Evolutionary conservation across 2,113 vertebrate genomes (phyloP).

Genomic region (Gymnorhina tibicen): DNA sequence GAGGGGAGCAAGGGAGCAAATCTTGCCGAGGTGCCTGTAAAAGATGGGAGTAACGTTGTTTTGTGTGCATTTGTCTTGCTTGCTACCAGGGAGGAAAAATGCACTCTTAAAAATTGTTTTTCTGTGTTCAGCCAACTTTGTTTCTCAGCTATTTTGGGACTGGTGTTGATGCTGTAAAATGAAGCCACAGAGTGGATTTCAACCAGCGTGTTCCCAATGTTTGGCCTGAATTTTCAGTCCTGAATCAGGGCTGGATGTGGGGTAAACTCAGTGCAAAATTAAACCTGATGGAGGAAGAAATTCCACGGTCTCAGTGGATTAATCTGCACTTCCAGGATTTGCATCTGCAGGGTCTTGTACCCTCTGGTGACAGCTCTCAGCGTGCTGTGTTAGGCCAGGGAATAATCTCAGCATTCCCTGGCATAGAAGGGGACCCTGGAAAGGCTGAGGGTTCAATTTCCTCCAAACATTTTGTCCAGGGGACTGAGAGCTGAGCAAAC

Average conservation of each 20-base stretch:
- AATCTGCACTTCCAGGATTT: not conserved
- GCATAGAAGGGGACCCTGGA: fast-evolving
- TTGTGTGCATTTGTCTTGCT: not conserved
- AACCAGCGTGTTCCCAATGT: fast-evolving
- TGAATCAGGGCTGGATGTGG: not conserved
- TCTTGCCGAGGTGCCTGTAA: fast-evolving
- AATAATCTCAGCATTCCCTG: not conserved
- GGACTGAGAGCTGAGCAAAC: not conserved
- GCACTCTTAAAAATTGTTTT: fast-evolving
- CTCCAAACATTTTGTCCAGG: not conserved
- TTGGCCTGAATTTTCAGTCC: not conserved
- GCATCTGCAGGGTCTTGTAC: not conserved
- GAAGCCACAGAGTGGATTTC: not conserved
- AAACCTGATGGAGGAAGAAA: not conserved
- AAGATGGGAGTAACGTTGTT: fast-evolving
- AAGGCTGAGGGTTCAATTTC: not conserved
- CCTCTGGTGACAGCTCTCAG: not conserved
- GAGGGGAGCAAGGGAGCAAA: not conserved
- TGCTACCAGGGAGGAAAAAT: not conserved
- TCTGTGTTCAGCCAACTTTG: not conserved
- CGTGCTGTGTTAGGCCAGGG: not conserved
- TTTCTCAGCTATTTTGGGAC: fast-evolving
- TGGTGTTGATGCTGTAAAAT: not conserved
- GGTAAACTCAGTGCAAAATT: not conserved
- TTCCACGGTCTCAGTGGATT: not conserved